Evolutionary conservation across 2,113 vertebrate genomes (phyloP), one percentile per base, ranked within the genome.

Genomic region (Picathartes gymnocephalus): DNA sequence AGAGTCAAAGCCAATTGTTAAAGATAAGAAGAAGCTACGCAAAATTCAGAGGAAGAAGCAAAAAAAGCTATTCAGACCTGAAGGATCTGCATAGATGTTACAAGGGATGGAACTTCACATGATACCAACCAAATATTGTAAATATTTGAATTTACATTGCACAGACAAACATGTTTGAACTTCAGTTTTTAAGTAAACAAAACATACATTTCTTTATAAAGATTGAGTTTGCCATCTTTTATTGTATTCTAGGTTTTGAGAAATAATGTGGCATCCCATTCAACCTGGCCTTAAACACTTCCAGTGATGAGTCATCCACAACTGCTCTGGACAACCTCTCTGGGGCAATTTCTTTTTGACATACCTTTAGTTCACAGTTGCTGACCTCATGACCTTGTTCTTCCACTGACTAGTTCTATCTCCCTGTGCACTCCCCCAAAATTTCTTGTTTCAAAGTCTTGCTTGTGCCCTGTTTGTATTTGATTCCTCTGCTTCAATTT

Each of bases 41-140:
- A 99, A 99, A 97, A 98, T 99, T 90, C 98, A 98, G 87, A 98
- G 99, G 89, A 98, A 98, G 96, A 94, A 97, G 81, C 97, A 97
- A 60, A 98, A 97, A 90, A 98, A 92, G 50, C 81, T 96, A 9
- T 97, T 97, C 90, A 77, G 78, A 94, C 65, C 42, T 27, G 95
- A 96, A 93, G 66, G 85, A 31, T 95, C 94, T 93, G 89, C 80
- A 7, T 97, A 95, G 95, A 57, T 93, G 31, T 64, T 78, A 54
- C 8, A 58, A 42, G 40, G 76, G 23, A 48, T 39, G 15, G 35
- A 88, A 62, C 11, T 21, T 95, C 70, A 64, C 94, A 42, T 11
- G 39, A 23, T 94, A 77, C 88, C 78, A n/a, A 83, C 54, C 3
- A 23, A 78, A 9, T 76, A 37, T 21, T 97, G 90, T 97, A 97